phyloP scores from a whole-genome alignment of 2,113 vertebrate genomes.

The Rallus limicola region DNA sequence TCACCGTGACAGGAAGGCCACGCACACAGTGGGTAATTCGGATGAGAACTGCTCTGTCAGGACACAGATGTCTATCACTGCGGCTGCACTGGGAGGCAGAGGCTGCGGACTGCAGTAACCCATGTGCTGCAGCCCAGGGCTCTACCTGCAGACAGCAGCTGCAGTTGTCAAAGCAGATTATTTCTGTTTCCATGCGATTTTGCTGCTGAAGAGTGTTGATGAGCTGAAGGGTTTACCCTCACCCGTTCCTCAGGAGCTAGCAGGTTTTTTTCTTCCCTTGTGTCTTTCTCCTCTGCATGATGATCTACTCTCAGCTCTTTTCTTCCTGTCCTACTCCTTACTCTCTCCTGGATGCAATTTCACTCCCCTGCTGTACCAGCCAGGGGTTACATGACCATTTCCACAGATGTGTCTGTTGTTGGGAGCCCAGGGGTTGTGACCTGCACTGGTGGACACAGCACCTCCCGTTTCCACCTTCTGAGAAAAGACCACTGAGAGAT shows the following conservation, averaged over 20 bases:
- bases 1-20: not conserved
- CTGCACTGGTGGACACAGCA: not conserved
- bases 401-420: not conserved
- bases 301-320: not conserved
- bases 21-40: not conserved
- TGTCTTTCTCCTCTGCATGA: not conserved
- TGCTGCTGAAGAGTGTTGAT: not conserved
- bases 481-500: not conserved
- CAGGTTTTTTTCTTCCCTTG: too few species aligned
- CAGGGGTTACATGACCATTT: fast-evolving
- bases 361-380: not conserved
- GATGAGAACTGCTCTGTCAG: not conserved
- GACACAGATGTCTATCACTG: not conserved
- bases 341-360: not conserved
- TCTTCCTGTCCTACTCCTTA: not conserved
- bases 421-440: not conserved
- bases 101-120: not conserved
- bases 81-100: not conserved
- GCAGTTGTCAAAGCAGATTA: not conserved
- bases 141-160: not conserved
- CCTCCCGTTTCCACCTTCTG: not conserved
- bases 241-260: not conserved
- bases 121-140: not conserved
- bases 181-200: not conserved
- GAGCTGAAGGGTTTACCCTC: not conserved